Evolutionary conservation across 2,797 vertebrate species (phyloP), one percentile per base, ranked within the genome.

Genomic region (Avahi laniger): DNA sequence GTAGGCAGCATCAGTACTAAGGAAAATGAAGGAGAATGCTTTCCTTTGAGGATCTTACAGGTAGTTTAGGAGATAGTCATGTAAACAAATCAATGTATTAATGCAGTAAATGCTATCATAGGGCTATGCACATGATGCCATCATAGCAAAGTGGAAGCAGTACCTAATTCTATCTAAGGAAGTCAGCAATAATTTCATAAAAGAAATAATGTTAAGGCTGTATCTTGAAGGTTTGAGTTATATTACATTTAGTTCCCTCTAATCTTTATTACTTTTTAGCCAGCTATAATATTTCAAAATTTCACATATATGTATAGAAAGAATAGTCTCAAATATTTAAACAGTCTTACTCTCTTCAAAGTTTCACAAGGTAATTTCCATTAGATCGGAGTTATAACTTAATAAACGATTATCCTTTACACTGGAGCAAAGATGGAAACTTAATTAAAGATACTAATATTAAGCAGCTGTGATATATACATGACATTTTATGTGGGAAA

Each of bases 361-460:
- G 61, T 30, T 30, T 90, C 54, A 95, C 38, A 94, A 84, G 63
- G 69, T 90, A 91, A 90, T 75, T 94, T 94, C 14, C 33, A 76
- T 61, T 82, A 79, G 30, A 95, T 95, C 72, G 90, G 33, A 91
- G 30, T 57, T 82, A 95, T 89, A 89, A 92, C 78, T 17, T 88
- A 93, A 75, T 10, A 94, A 90, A 91, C 95, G 59, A 95, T 91
- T 85, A 85, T 69, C 30, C 13, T 73, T 97, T 69, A 72, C 69
- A 92, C 90, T 15, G 57, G 41, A 93, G 28, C 38, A 85, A 97
- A 93, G 18, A 86, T 22, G 41, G 35, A 43, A 83, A 83, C 59
- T 92, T 96, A 89, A 94, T 72, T 92, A 89, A 81, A 94, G 76
- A 94, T 26, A 81, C 4, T 78, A 54, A 79, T 59, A 90, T 89